phyloP scores from a whole-genome alignment of 2,797 vertebrate genomes.

The Aeoliscus strigatus region DNA sequence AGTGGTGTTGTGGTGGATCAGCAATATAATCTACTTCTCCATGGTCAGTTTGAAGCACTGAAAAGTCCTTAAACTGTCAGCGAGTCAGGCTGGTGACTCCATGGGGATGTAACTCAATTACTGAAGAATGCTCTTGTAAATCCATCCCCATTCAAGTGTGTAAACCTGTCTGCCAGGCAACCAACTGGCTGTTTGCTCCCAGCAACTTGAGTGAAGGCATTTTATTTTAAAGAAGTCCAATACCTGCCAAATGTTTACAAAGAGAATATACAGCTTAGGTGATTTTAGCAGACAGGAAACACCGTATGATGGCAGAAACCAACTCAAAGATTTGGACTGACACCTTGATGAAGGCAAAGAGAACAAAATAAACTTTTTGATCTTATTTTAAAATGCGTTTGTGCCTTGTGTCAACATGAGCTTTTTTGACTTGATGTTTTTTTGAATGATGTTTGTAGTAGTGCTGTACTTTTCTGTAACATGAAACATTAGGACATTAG shows the following conservation, averaged over 20 bases:
- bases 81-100: neutral
- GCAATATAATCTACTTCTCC: neutral
- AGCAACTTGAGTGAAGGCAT: neutral
- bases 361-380: too few species aligned
- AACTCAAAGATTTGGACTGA: too few species aligned
- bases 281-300: neutral
- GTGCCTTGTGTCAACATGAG: too few species aligned
- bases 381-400: too few species aligned
- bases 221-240: neutral
- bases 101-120: constrained; percentile 16
- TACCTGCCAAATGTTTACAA: too few species aligned
- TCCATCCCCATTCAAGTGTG: constrained; percentile 3
- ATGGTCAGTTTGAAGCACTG: constrained; percentile 3
- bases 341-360: too few species aligned
- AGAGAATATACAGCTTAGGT: too few species aligned
- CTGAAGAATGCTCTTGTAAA: constrained; percentile 20
- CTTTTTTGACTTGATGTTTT: too few species aligned
- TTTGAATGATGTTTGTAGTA: too few species aligned
- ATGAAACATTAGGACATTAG: too few species aligned
- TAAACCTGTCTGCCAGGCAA: constrained; percentile 15
- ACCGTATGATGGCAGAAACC: too few species aligned
- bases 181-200: neutral
- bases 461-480: too few species aligned
- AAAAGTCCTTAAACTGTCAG: constrained; percentile 5
- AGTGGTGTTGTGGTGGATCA: neutral